phyloP scores from a whole-genome alignment of 2,888 invertebrate genomes.

The Penaeus monodon region DNA sequence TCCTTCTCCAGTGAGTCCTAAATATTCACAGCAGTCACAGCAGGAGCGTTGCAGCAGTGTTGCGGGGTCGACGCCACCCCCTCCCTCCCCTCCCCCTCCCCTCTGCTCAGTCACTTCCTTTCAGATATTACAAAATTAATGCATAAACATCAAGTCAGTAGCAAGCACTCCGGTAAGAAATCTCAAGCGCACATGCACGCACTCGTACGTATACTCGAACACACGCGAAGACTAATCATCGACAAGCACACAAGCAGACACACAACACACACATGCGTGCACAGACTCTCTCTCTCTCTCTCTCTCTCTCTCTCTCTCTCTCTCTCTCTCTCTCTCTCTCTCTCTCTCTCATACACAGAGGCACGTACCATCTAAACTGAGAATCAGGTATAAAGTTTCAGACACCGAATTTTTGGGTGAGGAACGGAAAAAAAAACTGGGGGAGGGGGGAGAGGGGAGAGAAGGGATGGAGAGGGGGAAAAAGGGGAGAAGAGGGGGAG shows the following conservation, averaged over 20 bases:
- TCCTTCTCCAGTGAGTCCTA: no score
- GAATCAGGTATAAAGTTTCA: no score
- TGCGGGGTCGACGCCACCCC: no score
- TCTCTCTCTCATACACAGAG: neutral
- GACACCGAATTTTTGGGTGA: neutral
- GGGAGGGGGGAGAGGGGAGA: no score
- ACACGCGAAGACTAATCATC: neutral
- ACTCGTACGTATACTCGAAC: neutral
- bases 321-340: constrained; percentile 26
- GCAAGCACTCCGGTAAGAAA: neutral
- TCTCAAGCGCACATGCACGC: neutral
- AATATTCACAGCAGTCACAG: no score
- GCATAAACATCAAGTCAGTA: neutral
- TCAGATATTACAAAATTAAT: neutral
- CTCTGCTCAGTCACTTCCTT: neutral
- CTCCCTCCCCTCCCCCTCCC: neutral
- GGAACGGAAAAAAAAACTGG: no score
- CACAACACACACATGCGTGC: neutral
- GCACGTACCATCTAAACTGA: no score
- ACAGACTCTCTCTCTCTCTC: constrained; percentile 20
- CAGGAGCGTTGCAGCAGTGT: no score
- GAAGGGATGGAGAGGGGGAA: no score
- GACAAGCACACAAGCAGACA: no score
- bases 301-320: constrained; percentile 27
- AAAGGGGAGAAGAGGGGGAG: no score